Percentiles rank a stretch among this genome's conserved stretches.
Evolutionary conservation across 1,140 invertebrate genomes (phyloP).

Genomic region (Drosophila oshimai): DNA sequence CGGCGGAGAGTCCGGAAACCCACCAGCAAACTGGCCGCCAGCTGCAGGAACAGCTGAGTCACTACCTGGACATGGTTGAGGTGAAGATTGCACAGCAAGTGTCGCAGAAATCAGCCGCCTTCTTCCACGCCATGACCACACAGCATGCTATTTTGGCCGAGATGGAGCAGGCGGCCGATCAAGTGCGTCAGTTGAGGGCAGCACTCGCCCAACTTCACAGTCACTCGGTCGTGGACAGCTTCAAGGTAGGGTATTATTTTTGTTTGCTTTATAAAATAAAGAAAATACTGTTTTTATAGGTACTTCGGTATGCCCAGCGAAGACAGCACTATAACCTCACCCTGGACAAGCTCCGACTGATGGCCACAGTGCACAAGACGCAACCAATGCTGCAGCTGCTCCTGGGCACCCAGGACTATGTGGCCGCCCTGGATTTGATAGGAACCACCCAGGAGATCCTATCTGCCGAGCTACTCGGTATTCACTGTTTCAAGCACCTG

Average conservation of each 20-base stretch:
- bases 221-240: slow-evolving; percentile 90
- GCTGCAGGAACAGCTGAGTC: slow-evolving; percentile 90
- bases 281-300: too few species aligned
- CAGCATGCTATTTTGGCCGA: slow-evolving; percentile 96
- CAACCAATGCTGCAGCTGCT: slow-evolving; percentile 98
- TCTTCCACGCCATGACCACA: slow-evolving; percentile 98
- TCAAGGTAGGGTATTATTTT: too few species aligned
- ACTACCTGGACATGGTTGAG: slow-evolving; percentile 97
- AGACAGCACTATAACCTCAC: slow-evolving; percentile 86
- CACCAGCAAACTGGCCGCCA: slow-evolving; percentile 82
- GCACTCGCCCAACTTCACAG: slow-evolving; percentile 89
- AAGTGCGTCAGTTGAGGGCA: slow-evolving; percentile 89
- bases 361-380: slow-evolving; percentile 98
- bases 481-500: slow-evolving; percentile 97
- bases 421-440: slow-evolving; percentile 98
- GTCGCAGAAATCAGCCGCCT: slow-evolving; percentile 96
- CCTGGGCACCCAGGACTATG: slow-evolving; percentile 97
- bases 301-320: slow-evolving; percentile 87
- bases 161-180: slow-evolving; percentile 91
- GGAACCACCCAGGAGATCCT: slow-evolving; percentile 97
- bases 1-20: slow-evolving; percentile 6
- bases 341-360: slow-evolving; percentile 92
- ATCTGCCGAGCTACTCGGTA: slow-evolving; percentile 92
- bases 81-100: slow-evolving; percentile 98
- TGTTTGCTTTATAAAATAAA: too few species aligned